These are phyloP conservation scores for Amiota mariae DNA, from an alignment of 2,888 invertebrate genomes.

Conservation along the genomic window DNA sequence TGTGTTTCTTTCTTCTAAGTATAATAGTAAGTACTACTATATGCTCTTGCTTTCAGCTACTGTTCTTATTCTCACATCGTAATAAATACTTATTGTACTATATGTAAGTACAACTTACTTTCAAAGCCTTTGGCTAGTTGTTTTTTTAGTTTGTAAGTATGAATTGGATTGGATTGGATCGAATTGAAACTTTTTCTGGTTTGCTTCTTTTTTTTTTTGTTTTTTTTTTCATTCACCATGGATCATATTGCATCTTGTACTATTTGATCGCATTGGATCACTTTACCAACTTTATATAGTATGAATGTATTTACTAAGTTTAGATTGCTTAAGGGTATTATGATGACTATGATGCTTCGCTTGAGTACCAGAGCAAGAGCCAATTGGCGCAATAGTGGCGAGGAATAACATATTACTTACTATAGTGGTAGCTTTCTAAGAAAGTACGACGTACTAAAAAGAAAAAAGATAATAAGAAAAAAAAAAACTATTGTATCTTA, in stretches of 20 bases:
- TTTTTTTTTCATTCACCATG: constrained; percentile 1
- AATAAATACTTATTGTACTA: constrained; percentile 17
- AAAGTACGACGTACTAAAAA: background rate
- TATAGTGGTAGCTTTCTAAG: constrained; percentile 16
- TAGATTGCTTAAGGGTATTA: background rate
- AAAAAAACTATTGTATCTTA: too few species aligned
- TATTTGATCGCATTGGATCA: constrained; percentile 4
- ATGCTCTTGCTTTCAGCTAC: background rate
- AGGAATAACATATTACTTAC: too few species aligned
- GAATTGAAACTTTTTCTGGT: background rate
- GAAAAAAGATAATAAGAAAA: too few species aligned
- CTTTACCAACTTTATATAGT: background rate
- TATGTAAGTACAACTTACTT: background rate
- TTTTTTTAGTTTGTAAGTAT: background rate
- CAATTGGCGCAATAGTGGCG: background rate
- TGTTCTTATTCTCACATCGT: background rate
- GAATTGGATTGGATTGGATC: too few species aligned
- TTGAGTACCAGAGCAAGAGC: background rate
- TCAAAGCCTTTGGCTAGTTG: constrained; percentile 11
- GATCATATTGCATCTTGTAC: background rate
- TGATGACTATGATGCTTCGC: background rate
- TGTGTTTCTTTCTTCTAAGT: background rate
- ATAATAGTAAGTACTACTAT: too few species aligned
- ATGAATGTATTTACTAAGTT: background rate
- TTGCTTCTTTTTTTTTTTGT: too few species aligned